phyloP scores from a whole-genome alignment of 2,797 vertebrate species.

The Phrynocephalus forsythii region DNA sequence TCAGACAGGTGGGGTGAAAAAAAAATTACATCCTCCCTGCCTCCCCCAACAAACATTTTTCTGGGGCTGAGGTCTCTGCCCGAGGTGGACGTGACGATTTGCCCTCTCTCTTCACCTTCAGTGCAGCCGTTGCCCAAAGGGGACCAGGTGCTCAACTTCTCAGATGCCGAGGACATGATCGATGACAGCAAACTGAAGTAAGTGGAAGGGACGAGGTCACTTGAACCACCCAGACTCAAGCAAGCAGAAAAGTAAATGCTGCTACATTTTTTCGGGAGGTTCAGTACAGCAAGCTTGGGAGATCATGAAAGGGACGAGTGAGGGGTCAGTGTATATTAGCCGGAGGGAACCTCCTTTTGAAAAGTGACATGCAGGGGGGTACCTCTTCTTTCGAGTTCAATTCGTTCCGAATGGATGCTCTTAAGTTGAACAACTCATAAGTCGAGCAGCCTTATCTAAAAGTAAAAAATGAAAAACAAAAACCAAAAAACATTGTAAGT shows the following conservation, averaged over 20 bases:
- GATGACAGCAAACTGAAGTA: constrained; percentile 95
- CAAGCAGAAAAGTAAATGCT: neutral
- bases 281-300: neutral
- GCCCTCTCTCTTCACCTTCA: constrained; percentile 70
- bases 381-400: too few relatives aligned
- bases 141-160: constrained; percentile 96
- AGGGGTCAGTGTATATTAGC: neutral
- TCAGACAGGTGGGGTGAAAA: constrained; percentile 86
- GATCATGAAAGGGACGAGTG: neutral
- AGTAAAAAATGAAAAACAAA: too few relatives aligned
- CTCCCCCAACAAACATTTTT: neutral
- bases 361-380: neutral
- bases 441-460: too few relatives aligned
- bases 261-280: neutral
- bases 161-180: constrained; percentile 94
- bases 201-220: constrained; percentile 47
- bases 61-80: neutral
- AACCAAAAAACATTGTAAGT: too few relatives aligned
- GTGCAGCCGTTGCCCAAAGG: constrained; percentile 96
- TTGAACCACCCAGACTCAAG: neutral
- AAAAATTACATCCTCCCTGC: neutral
- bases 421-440: too few relatives aligned
- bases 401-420: too few relatives aligned
- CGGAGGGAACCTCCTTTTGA: neutral
- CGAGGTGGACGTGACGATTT: neutral